These are phyloP conservation scores for Solenodon paradoxus DNA, from an alignment of 2,113 vertebrate species.

Conservation along the genomic window DNA sequence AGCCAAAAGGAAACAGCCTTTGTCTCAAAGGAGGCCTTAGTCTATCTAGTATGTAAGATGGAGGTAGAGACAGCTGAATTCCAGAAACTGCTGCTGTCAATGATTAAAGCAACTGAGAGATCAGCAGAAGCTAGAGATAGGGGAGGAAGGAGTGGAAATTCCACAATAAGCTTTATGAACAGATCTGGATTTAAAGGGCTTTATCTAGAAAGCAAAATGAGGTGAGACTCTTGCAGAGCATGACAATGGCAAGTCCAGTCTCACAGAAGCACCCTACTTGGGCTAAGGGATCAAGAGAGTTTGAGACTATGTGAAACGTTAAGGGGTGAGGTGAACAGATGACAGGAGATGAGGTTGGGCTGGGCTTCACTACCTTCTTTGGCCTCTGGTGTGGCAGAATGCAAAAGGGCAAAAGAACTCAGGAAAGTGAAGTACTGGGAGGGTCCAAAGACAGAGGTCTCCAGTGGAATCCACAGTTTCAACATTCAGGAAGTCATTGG, in stretches of 20 bases:
- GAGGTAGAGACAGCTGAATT: neutral
- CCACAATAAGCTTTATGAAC: neutral
- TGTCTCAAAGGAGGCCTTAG: neutral
- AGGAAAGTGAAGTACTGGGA: neutral
- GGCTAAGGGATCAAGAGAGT: fast-evolving
- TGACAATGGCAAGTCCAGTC: neutral
- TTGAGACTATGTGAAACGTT: neutral
- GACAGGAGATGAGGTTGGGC: neutral
- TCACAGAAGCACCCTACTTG: neutral
- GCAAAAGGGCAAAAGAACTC: neutral
- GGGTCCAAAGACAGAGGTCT: neutral
- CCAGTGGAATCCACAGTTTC: neutral
- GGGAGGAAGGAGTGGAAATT: neutral
- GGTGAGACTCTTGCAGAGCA: neutral
- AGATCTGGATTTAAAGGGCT: neutral
- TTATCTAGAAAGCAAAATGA: neutral
- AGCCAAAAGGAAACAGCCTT: neutral
- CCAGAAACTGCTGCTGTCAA: neutral
- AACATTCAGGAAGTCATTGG: neutral
- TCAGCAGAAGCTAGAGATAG: neutral
- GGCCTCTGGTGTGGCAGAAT: neutral
- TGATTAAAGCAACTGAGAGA: neutral
- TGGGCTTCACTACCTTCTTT: neutral
- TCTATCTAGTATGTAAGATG: neutral
- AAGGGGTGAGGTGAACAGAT: neutral